Evolutionary conservation across 2,888 invertebrate genomes (phyloP), one percentile per base, ranked within the genome.

Genomic region (Psylliodes chrysocephalus): DNA sequence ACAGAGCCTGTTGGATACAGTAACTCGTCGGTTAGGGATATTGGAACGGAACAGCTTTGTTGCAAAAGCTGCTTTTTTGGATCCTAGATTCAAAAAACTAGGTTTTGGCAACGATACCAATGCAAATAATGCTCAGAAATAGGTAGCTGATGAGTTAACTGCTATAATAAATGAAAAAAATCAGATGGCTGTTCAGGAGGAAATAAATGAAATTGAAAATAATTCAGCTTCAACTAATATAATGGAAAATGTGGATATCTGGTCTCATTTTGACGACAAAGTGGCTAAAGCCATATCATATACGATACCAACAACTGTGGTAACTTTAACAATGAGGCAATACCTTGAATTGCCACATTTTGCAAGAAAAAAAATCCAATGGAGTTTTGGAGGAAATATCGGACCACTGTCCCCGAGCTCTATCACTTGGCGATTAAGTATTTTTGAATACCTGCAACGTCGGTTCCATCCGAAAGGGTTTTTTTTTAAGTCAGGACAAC

Each of bases 401-500:
- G 38, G 60, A 66, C 59, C 19, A 10, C 10, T 33, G 59, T 57
- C 52, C 63, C 8, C 62, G 55, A 28, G 63, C 69, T 42, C n/a
- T n/a, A n/a, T n/a, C n/a, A n/a, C n/a, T n/a, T n/a, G n/a, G n/a
- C n/a, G n/a, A n/a, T n/a, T n/a, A n/a, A n/a, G n/a, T n/a, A n/a
- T n/a, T n/a, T n/a, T n/a, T n/a, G n/a, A n/a, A n/a, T n/a, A n/a
- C 71, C 72, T n/a, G 67, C 57, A 5, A 74, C 73, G 18, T 73
- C 71, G 18, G 71, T 72, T 30, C 73, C 73, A 6, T 67, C 72
- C 7, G 72, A 73, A 53, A 60, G 70, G 49, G 69, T n/a, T 74
- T 18, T 73, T 74, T 66, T 73, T 70, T 1, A 72, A 73, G 68
- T 46, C 70, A 18, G 73, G 68, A 4, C 73, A 72, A 44, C n/a